Base-by-base conservation (phyloP, 2,888 invertebrate species). In the Adelognathus sp. region DNA sequence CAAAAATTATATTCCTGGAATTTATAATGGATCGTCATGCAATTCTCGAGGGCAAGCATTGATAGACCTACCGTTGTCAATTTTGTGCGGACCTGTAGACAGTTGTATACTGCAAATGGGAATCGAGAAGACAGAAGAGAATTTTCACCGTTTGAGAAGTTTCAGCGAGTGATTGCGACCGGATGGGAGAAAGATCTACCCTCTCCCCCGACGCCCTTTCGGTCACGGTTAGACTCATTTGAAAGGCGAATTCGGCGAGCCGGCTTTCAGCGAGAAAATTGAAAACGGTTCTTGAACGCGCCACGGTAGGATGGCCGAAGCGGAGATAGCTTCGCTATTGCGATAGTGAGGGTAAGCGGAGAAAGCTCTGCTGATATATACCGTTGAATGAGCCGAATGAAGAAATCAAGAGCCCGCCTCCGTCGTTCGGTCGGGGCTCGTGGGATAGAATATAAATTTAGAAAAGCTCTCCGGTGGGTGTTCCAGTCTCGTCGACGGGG, bases 181-280 rank as follows among this genome's bases (percentile, higher is more conserved):
- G 41, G 29, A 41, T 4, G 16, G 6, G 46, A 58, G 33, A 31
- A 31, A 64, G 52, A 21, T 16, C 2, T 33, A 58, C 33, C 44
- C 33, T 6, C 18, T 54, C 54, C 29, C 29, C 16, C 3, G 21
- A 41, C n/a, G 46, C 60, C 16, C 7, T 36, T 27, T 60, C 60
- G 50, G 60, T 56, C 39, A 66, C 72, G 66, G 71, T 24, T 60
- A 61, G 74, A 64, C 76, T 81, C 79, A 81, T 81, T 81, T 81
- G 70, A 79, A 81, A 81, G 81, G 79, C 79, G 81, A 76, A 81
- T 81, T 76, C 67, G 61, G 56, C 52, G 52, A 36, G 24, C 27
- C n/a, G 31, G 64, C 50, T 76, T 67, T 71, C 74, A 70, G 64
- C 56, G 79, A 44, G 73, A 67, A 79, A 81, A 81, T 81, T 81